phyloP scores from a whole-genome alignment of 2,113 vertebrate genomes.

The Chionodraco myersi region DNA sequence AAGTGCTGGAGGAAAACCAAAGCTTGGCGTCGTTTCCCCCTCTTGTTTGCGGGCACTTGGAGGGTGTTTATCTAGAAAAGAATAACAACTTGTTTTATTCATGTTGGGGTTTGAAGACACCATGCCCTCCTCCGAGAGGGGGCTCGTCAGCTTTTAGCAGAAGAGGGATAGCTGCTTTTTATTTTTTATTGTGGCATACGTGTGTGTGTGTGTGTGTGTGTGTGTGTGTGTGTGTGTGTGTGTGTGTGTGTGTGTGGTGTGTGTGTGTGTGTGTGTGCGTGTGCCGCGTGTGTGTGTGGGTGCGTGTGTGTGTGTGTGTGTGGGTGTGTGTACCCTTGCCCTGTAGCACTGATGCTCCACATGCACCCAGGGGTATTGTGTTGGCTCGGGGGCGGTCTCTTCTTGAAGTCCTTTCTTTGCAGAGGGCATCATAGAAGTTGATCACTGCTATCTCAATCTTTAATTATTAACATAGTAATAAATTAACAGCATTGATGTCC shows the following conservation, averaged over 20 bases:
- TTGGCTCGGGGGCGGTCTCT: constrained; percentile 22
- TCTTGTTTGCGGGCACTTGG: constrained; percentile 76
- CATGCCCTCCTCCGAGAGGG: constrained; percentile 71
- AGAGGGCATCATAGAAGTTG: constrained; percentile 16
- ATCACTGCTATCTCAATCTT: constrained; percentile 4
- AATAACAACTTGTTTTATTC: constrained; percentile 84
- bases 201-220: constrained; percentile 1
- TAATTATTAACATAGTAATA: background rate
- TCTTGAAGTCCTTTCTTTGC: constrained; percentile 29
- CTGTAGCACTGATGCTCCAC: constrained; percentile 14
- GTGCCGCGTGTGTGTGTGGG: constrained; percentile 5
- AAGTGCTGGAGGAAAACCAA: constrained; percentile 77
- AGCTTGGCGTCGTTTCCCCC: constrained; percentile 62
- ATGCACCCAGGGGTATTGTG: constrained; percentile 40
- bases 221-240: constrained; percentile 5
- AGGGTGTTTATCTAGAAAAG: constrained; percentile 82
- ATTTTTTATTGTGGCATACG: constrained; percentile 29
- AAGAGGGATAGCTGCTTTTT: constrained; percentile 60
- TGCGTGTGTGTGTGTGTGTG: background rate
- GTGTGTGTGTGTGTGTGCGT: constrained; percentile 5
- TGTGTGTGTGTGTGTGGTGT: background rate
- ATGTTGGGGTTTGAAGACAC: constrained; percentile 71
- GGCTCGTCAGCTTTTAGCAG: constrained; percentile 66
- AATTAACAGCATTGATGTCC: background rate
- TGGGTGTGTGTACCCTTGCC: constrained; percentile 34